Conservation (phyloP, 2,888 invertebrate species). For the Microchrysa polita region DNA sequence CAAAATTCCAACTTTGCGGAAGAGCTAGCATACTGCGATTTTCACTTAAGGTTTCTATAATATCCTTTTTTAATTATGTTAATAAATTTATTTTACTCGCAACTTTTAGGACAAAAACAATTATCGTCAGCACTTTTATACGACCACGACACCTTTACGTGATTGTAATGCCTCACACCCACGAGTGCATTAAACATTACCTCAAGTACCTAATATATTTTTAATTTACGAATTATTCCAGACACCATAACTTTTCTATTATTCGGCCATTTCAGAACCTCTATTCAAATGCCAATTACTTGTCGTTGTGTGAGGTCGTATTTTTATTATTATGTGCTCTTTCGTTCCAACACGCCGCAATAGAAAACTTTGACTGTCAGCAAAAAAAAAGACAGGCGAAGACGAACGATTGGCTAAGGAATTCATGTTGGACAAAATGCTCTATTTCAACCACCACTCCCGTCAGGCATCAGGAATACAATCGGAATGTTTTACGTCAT, state of each 20-base stretch:
- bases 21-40: too few relatives aligned
- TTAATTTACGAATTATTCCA: conserved; percentile 12
- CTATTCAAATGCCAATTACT: conserved; percentile 31
- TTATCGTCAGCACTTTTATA: not conserved
- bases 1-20: too few relatives aligned
- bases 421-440: too few relatives aligned
- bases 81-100: too few relatives aligned
- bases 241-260: conserved; percentile 35
- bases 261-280: not conserved
- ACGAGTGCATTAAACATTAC: not conserved
- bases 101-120: too few relatives aligned
- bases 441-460: too few relatives aligned
- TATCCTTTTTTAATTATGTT: too few relatives aligned
- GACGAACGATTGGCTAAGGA: not conserved
- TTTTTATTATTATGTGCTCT: conserved; percentile 7
- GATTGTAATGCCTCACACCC: not conserved
- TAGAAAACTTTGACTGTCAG: not conserved
- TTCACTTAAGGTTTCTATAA: too few relatives aligned
- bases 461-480: not conserved
- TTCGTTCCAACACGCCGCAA: not conserved
- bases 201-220: conserved; percentile 1
- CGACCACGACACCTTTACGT: too few relatives aligned
- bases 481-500: conserved; percentile 14
- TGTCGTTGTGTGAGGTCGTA: not conserved
- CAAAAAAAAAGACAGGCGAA: not conserved